Evolutionary conservation across 2,888 invertebrate genomes (phyloP).

Genomic region (Trichacis sp.): DNA sequence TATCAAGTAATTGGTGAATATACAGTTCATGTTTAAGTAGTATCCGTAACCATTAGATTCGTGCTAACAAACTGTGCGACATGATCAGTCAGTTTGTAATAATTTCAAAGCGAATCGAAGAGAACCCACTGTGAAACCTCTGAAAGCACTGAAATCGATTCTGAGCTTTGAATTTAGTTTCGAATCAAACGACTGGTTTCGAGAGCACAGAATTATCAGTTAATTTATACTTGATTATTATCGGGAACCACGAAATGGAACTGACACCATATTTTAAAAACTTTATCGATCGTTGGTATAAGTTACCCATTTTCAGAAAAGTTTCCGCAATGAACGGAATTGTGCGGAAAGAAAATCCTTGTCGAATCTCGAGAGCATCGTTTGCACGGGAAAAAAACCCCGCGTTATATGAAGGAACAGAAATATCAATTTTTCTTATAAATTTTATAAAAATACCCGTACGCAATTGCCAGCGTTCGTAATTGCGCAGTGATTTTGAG

Average conservation of each 20-base stretch:
- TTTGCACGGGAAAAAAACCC: no score
- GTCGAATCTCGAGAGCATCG: no score
- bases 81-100: slow-evolving; percentile 4
- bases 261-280: no score
- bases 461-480: neutral
- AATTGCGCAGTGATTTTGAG: no score
- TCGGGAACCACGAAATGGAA: no score
- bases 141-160: neutral
- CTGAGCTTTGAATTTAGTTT: neutral
- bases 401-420: no score
- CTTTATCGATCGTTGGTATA: no score
- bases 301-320: neutral
- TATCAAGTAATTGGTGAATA: neutral
- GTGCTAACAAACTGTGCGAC: slow-evolving; percentile 1
- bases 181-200: neutral
- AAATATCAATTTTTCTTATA: no score
- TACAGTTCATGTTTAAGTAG: neutral
- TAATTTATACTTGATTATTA: neutral
- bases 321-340: neutral
- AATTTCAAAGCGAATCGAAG: neutral
- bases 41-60: neutral
- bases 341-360: neutral
- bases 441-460: no score
- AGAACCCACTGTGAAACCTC: neutral
- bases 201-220: no score